A percentile compares a stretch with the other conserved stretches of the same genome.
Conservation (phyloP, 2,113 vertebrate species). For the Oryzias curvinotus region DNA sequence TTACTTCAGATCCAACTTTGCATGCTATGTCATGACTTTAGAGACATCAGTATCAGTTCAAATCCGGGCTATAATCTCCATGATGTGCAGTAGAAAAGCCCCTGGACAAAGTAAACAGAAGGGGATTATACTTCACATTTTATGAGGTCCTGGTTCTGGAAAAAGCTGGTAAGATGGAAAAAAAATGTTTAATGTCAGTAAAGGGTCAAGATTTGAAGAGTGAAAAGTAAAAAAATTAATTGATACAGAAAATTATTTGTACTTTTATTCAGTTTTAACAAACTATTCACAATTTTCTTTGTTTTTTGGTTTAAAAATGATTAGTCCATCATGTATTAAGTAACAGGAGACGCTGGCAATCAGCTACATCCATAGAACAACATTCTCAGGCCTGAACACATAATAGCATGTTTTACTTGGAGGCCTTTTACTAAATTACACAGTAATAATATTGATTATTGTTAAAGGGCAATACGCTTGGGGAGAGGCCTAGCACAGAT, state of each 20-base stretch:
- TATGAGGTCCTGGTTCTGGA: slow-evolving; percentile 3
- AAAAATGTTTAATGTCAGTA: slow-evolving; percentile 21
- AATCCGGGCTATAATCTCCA: neutral
- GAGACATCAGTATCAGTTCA: neutral
- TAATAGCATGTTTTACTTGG: slow-evolving; percentile 41
- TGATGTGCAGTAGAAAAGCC: neutral
- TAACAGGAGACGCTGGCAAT: neutral
- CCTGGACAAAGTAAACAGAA: slow-evolving; percentile 10
- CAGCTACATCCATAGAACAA: slow-evolving; percentile 9
- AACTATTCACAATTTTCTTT: neutral
- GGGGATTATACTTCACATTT: neutral
- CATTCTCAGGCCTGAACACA: slow-evolving; percentile 19
- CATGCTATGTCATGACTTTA: slow-evolving; percentile 1
- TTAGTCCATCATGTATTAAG: neutral
- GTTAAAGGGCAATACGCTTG: slow-evolving; percentile 17
- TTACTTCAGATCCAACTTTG: neutral
- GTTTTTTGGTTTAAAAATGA: neutral
- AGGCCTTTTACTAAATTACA: slow-evolving; percentile 15
- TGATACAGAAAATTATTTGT: neutral
- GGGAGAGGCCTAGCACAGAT: slow-evolving; percentile 11
- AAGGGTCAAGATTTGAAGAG: slow-evolving; percentile 24
- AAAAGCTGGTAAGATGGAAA: slow-evolving; percentile 17
- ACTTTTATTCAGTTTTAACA: neutral
- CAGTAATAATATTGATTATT: neutral
- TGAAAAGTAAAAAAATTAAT: neutral